A percentile compares a stretch with the other conserved stretches of the same genome.
Evolutionary conservation across 2,113 vertebrate genomes (phyloP).

Genomic region (Python bivittatus): DNA sequence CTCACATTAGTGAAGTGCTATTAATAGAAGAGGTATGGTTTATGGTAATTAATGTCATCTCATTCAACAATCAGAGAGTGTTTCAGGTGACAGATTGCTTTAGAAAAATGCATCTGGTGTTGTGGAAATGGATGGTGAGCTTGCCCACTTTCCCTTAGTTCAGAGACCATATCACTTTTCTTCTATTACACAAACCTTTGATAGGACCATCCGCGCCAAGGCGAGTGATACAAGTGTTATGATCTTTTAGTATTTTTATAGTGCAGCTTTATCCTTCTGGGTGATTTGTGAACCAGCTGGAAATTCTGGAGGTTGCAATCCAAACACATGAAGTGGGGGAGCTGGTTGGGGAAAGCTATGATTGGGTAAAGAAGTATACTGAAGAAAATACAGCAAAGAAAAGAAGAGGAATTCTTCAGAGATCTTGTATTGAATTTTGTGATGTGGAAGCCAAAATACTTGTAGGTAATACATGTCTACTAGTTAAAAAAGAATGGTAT

Average conservation of each 20-base stretch:
- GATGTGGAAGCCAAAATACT: neutral
- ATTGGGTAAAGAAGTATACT: neutral
- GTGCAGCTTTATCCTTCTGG: neutral
- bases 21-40: neutral
- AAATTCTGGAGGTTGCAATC: no score
- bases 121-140: conserved; percentile 12
- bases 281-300: neutral
- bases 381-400: neutral
- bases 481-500: neutral
- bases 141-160: neutral
- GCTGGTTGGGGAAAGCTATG: neutral
- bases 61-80: neutral
- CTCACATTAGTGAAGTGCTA: conserved; percentile 8
- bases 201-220: no score
- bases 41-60: neutral
- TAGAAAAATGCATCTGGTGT: neutral
- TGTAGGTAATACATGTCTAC: neutral
- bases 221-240: neutral
- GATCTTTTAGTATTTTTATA: neutral
- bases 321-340: no score
- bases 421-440: neutral
- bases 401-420: neutral
- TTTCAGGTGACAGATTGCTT: neutral
- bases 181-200: neutral
- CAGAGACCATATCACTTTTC: neutral